A percentile compares a stretch with the other conserved stretches of the same genome.
These are phyloP conservation scores for Drosophila planitibia DNA, from an alignment of 2,888 invertebrate genomes.

Conservation along the genomic window DNA sequence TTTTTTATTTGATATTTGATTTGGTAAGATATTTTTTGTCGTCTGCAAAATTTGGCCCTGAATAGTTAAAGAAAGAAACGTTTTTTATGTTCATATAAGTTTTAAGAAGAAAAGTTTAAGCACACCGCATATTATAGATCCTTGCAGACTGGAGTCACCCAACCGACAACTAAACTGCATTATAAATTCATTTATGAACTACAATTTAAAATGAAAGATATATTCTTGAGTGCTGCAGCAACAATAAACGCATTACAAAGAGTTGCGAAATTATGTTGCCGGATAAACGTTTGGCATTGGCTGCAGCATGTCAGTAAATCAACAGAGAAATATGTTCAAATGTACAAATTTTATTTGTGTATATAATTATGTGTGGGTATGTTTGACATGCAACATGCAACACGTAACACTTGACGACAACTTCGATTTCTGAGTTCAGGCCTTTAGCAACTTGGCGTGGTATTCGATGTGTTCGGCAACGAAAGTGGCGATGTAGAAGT, in stretches of 20 bases:
- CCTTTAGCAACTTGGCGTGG: constrained; percentile 92
- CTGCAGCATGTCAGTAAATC: not conserved
- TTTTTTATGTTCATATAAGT: not conserved
- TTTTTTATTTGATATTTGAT: too few relatives aligned
- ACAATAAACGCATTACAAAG: not conserved
- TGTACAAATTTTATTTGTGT: constrained; percentile 40
- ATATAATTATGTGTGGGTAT: not conserved
- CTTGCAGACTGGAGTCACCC: not conserved
- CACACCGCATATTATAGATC: not conserved
- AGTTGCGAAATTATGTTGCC: not conserved
- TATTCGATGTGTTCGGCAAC: constrained; percentile 96
- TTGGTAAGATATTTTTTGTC: too few relatives aligned
- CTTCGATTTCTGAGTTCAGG: constrained; percentile 32
- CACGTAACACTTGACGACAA: not conserved
- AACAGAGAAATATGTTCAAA: not conserved
- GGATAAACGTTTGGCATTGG: not conserved
- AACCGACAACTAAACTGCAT: not conserved
- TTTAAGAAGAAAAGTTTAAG: not conserved
- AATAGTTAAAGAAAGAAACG: too few relatives aligned
- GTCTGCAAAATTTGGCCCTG: too few relatives aligned
- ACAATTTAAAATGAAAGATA: not conserved
- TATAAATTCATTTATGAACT: not conserved
- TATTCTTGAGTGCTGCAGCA: not conserved
- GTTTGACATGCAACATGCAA: constrained; percentile 12
- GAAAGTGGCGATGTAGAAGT: constrained; percentile 96